A percentile compares a stretch with the other conserved stretches of the same genome.
Evolutionary conservation across 2,888 invertebrate species (phyloP).

Genomic region (Cosmia pyralina): DNA sequence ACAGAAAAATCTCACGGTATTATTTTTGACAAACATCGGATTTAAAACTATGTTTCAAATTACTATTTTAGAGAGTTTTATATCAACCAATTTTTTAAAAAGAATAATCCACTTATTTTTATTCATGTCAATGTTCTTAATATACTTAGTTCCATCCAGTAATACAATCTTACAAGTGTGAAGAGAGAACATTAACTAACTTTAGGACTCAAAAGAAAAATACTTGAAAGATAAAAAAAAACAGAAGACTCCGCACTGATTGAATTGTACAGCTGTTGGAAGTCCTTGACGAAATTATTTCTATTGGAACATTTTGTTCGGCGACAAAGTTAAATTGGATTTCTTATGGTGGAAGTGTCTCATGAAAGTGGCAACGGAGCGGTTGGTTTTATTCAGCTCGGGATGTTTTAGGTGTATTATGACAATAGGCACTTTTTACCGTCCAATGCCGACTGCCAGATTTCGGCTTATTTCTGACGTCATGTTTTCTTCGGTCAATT

Average conservation of each 20-base stretch:
- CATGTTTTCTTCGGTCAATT: conserved; percentile 33
- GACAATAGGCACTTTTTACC: conserved; percentile 80
- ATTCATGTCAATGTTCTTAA: neutral
- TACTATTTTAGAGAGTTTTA: neutral
- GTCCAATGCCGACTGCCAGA: conserved; percentile 51
- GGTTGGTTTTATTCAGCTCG: conserved; percentile 81
- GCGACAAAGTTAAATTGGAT: conserved; percentile 89
- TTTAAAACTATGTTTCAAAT: neutral
- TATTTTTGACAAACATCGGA: neutral
- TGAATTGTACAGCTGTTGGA: conserved; percentile 88
- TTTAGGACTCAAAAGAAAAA: conserved; percentile 78
- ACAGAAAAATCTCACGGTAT: neutral
- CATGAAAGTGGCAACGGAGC: conserved; percentile 80
- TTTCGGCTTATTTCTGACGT: conserved; percentile 66
- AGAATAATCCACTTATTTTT: neutral
- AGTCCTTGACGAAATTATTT: conserved; percentile 89
- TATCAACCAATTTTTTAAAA: no score
- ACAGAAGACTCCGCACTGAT: conserved; percentile 82
- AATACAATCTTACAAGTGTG: conserved; percentile 71
- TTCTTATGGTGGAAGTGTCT: conserved; percentile 87
- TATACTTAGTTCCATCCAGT: neutral
- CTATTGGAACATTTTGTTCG: conserved; percentile 89
- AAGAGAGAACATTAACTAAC: conserved; percentile 79
- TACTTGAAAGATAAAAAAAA: conserved; percentile 79
- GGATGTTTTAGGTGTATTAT: conserved; percentile 81